Base-by-base conservation (phyloP, 2,797 vertebrate genomes). In the Hoplostethus mediterraneus region DNA sequence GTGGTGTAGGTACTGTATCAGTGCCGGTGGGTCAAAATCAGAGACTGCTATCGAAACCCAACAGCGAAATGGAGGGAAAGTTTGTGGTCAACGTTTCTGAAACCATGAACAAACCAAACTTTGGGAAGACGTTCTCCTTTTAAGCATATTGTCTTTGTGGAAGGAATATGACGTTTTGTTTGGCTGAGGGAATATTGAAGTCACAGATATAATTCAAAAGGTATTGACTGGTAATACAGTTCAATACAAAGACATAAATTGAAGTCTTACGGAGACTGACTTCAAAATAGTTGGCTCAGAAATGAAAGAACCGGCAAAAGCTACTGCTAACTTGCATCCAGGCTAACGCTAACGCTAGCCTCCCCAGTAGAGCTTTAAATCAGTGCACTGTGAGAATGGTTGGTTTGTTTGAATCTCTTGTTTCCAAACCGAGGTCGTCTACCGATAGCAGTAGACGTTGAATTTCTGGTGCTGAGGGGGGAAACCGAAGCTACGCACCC, bases 401-500 rank as follows among this genome's bases (percentile, higher is more conserved):
- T 47, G 14, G 14, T 54, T 59, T 66, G 42, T 48, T 77, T 53
- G 75, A 14, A 57, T 55, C 7, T 72, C 0, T 3, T 6, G 25
- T 56, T 36, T 60, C 49, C 28, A 16, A 51, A 33, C 2, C 16
- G 3, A 56, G 31, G 47, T 83, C 86, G 47, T 83, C 86, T 88
- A 86, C 54, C 84, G 92, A 57, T 96, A 96, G 87, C 98, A 99
- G 87, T 95, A 99, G 62, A 96, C 97, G 0, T 95, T 95, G 8
- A 95, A 96, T 75, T 88, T 94, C 66, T 89, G 91, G 70, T 89
- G 71, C 13, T 69, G 92, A 21, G 92, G 84, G 0, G 94, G 95
- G 64, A 97, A 99, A 42, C 98, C 97, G 0, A 97, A 96, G 77
- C 84, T 97, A 44, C 96, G 94, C 60, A 99, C 93, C 0, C 97